A percentile compares a stretch with the other conserved stretches of the same genome.
Conservation (phyloP, 2,797 vertebrate genomes). For the Coilia nasus region DNA sequence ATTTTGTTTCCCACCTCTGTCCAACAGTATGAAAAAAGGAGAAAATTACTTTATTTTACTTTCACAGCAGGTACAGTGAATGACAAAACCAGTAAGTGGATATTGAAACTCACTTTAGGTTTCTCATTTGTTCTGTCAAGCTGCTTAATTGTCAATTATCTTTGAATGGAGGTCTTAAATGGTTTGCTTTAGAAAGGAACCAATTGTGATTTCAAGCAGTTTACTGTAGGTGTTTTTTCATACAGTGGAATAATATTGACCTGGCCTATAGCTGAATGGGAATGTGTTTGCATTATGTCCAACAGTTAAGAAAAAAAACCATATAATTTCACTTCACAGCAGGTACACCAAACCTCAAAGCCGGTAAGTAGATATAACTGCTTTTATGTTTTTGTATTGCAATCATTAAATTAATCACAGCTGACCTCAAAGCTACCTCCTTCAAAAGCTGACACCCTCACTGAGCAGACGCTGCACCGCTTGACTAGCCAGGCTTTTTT, state of each 20-base stretch:
- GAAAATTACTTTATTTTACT: too few relatives aligned
- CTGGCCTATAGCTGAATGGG: background rate
- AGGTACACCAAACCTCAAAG: background rate
- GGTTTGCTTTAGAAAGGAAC: too few relatives aligned
- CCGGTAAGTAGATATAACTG: background rate
- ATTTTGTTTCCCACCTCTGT: too few relatives aligned
- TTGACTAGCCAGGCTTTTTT: background rate
- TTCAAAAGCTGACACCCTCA: background rate
- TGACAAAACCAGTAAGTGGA: too few relatives aligned
- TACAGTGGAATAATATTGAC: background rate
- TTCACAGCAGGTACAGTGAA: too few relatives aligned
- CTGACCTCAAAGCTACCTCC: background rate
- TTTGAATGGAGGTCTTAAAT: too few relatives aligned
- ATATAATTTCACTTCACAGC: background rate
- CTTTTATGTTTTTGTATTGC: background rate
- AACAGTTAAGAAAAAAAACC: background rate
- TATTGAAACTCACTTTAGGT: too few relatives aligned
- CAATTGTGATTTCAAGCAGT: too few relatives aligned
- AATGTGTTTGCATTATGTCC: background rate
- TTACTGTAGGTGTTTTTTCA: background rate
- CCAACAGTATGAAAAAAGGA: too few relatives aligned
- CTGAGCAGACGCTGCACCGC: background rate
- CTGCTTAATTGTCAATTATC: too few relatives aligned
- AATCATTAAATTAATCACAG: background rate
- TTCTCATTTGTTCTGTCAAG: too few relatives aligned